Evolutionary conservation across 2,113 vertebrate species (phyloP).

Genomic region (Meriones unguiculatus): DNA sequence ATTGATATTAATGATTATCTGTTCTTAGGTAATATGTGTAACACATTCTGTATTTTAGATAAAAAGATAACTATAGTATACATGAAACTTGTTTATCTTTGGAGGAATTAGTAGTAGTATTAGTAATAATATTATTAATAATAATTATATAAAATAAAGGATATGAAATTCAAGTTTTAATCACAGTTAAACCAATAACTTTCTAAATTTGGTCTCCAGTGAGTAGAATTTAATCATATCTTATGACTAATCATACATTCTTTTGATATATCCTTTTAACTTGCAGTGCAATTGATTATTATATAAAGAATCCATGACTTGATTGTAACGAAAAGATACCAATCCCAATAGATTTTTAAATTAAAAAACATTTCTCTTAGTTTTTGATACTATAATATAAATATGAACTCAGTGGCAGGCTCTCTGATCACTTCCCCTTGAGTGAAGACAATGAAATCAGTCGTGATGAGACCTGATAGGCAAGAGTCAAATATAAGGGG

Average conservation of each 20-base stretch:
- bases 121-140: not conserved
- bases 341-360: not conserved
- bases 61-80: not conserved
- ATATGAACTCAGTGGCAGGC: too few relatives aligned
- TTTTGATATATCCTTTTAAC: not conserved
- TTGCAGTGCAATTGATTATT: not conserved
- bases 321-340: not conserved
- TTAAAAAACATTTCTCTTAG: not conserved
- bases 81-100: not conserved
- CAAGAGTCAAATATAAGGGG: too few relatives aligned
- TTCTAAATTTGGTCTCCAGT: not conserved
- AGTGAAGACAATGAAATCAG: too few relatives aligned
- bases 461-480: too few relatives aligned
- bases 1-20: not conserved
- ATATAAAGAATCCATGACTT: not conserved
- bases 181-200: not conserved
- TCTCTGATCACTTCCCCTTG: too few relatives aligned
- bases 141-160: not conserved
- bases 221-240: not conserved
- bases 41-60: not conserved
- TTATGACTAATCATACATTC: not conserved
- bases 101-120: not conserved
- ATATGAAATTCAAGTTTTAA: not conserved
- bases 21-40: not conserved
- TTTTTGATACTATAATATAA: not conserved